A percentile compares a stretch with the other conserved stretches of the same genome.
Evolutionary conservation across 2,797 vertebrate genomes (phyloP).

Genomic region (Scleropages formosus): DNA sequence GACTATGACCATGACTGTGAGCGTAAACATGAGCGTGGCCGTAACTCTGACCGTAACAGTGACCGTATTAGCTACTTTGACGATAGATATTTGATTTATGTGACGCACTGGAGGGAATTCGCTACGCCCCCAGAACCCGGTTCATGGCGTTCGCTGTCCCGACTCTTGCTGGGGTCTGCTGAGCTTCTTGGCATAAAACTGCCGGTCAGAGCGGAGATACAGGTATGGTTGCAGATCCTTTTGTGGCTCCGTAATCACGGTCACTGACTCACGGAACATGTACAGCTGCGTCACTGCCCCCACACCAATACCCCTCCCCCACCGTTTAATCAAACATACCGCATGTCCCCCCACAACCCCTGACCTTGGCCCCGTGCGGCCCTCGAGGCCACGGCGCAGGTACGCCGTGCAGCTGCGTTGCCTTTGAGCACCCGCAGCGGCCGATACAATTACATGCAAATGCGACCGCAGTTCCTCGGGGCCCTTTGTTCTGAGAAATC

Average conservation of each 20-base stretch:
- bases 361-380: constrained; percentile 15
- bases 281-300: constrained; percentile 53
- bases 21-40: no score
- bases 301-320: constrained; percentile 1
- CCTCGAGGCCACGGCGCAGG: not conserved
- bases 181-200: no score
- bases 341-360: constrained; percentile 19
- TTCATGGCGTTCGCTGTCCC: no score
- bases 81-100: no score
- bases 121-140: no score
- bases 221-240: not conserved
- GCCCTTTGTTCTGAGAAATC: constrained; percentile 21
- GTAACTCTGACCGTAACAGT: constrained; percentile 18
- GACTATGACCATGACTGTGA: not conserved
- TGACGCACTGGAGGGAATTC: no score
- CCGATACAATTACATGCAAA: not conserved
- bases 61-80: not conserved
- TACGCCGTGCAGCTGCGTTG: not conserved
- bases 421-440: not conserved
- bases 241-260: not conserved
- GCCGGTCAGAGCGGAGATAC: no score
- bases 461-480: not conserved
- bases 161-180: no score
- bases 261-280: constrained; percentile 55
- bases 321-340: constrained; percentile 24